Evolutionary conservation across 2,888 invertebrate genomes (phyloP), one percentile per base, ranked within the genome.

Genomic region (Steinernema carpocapsae): DNA sequence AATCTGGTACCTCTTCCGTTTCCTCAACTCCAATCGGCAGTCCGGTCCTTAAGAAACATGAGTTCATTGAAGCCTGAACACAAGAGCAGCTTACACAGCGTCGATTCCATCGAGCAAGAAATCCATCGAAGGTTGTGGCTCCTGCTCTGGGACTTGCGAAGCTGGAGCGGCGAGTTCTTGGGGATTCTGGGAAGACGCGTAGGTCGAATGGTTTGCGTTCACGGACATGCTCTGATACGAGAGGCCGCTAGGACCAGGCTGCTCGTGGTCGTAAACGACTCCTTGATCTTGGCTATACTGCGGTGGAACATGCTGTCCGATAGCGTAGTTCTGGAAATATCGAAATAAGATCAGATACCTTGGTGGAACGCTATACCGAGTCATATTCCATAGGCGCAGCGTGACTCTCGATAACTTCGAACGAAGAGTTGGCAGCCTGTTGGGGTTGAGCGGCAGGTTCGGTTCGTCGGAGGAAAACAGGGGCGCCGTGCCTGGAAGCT

Each of bases 21-120:
- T 64, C 64, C 4, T 64, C 64, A 12, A 17, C 64, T 4, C 64
- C 64, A 32, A 64, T 29, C 17, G 64, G 64, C 37, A 64, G 32
- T 7, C 64, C 64, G 7, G 64, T 64, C 32, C 64, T 64, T 17
- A 32, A 56, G 4, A 19, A 56, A 19, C 10, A 26, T 7, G 17
- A 48, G 14, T 14, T 48, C 48, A 48, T 48, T 48, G 14, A 48
- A n/a, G 22, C 2, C 3, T 26, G 14, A 43, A 43, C 43, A 10
- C 43, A 14, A 7, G 10, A 43, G 48, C 48, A n/a, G 14, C 64
- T 29, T 32, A 64, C 64, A 64, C 64, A 26, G 64, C 32, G 37
- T 64, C 64, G 32, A 64, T 64, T 29, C 64, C 64, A 32, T 64
- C 64, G 29, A 64, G 32, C 32, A 64, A 32, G 37, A 64, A 64